Evolutionary conservation across 2,888 invertebrate genomes (phyloP).

Genomic region (Phortica okadai): DNA sequence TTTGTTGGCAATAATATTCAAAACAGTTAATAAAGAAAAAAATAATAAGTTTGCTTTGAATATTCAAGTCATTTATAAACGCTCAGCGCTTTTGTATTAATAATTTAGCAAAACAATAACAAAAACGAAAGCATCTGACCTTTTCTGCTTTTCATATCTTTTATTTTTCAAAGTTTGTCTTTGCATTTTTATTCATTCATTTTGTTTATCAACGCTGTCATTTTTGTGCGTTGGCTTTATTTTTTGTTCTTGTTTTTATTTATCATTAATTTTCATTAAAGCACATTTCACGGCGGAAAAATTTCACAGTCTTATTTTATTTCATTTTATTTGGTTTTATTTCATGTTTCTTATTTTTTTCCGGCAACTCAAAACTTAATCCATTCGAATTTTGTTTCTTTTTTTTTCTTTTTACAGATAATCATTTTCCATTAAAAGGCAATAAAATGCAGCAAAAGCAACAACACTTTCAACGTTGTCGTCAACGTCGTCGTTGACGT

Average conservation of each 20-base stretch:
- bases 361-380: neutral
- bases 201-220: neutral
- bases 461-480: neutral
- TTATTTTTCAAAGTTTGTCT: neutral
- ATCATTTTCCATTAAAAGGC: conserved; percentile 67
- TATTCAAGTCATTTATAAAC: conserved; percentile 17
- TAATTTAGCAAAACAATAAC: neutral
- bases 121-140: neutral
- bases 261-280: conserved; percentile 61
- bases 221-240: conserved; percentile 27
- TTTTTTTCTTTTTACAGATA: conserved; percentile 42
- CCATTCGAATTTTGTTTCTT: neutral
- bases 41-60: neutral
- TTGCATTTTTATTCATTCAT: neutral
- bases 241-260: conserved; percentile 37
- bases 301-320: conserved; percentile 45
- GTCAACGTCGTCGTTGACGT: neutral
- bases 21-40: too few relatives aligned
- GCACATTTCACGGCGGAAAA: neutral
- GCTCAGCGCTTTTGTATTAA: conserved; percentile 15
- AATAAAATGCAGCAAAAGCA: conserved; percentile 24
- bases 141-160: neutral
- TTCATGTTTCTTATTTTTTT: neutral
- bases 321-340: neutral
- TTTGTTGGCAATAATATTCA: conserved; percentile 35